Evolutionary conservation across 1,140 invertebrate genomes (phyloP).

Genomic region (Popillia japonica): DNA sequence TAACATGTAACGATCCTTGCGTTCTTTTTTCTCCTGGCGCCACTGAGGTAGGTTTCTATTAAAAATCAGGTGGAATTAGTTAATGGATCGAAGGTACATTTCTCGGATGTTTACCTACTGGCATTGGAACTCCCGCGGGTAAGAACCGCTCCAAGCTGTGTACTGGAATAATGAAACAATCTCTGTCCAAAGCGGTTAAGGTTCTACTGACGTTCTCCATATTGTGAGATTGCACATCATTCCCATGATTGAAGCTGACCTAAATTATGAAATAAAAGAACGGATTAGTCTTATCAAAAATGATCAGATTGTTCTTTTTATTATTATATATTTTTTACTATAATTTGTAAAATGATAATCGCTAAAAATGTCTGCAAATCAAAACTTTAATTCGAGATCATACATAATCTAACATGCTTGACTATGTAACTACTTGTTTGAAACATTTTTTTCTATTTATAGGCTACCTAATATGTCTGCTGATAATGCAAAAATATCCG

Average conservation of each 20-base stretch:
- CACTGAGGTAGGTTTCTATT: constrained; percentile 44
- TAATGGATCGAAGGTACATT: not conserved
- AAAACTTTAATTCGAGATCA: too few species aligned
- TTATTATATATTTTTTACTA: too few species aligned
- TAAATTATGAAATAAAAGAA: constrained; percentile 36
- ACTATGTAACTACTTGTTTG: too few species aligned
- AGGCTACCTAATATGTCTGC: too few species aligned
- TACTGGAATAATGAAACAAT: constrained; percentile 90
- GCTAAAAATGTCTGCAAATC: too few species aligned
- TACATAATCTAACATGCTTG: too few species aligned
- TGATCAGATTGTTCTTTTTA: too few species aligned
- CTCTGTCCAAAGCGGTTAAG: constrained; percentile 79
- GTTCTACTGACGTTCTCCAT: constrained; percentile 50
- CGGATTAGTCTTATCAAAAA: too few species aligned
- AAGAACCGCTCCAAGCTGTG: constrained; percentile 85
- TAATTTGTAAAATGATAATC: too few species aligned
- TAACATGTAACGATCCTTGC: constrained; percentile 46
- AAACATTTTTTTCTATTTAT: too few species aligned
- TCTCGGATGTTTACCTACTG: constrained; percentile 66
- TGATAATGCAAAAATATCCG: too few species aligned
- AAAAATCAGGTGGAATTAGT: constrained; percentile 35
- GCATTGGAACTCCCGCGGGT: constrained; percentile 85
- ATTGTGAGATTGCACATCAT: constrained; percentile 48
- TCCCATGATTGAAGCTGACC: constrained; percentile 56
- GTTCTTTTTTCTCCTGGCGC: constrained; percentile 39